Evolutionary conservation across 2,888 invertebrate genomes (phyloP).

Genomic region (Elegia similella): DNA sequence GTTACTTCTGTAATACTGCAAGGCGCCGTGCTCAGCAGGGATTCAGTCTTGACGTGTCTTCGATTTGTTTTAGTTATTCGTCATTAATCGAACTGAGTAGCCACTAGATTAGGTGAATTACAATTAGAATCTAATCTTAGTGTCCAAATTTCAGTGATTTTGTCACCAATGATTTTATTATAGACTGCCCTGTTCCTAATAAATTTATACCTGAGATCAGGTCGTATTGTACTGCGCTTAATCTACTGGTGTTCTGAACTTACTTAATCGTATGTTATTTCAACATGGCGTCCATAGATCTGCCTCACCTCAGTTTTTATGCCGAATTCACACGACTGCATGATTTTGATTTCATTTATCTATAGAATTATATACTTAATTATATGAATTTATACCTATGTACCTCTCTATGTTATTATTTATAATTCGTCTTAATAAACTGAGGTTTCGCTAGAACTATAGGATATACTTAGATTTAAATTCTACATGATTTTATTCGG

Average conservation of each 20-base stretch:
- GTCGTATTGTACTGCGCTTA: conserved; percentile 58
- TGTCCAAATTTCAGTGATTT: conserved; percentile 75
- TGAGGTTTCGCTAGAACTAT: conserved; percentile 55
- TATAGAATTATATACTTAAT: conserved; percentile 15
- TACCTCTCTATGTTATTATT: conserved; percentile 23
- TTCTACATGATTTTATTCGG: conserved; percentile 43
- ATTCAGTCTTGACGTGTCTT: conserved; percentile 66
- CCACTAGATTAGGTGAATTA: conserved; percentile 72
- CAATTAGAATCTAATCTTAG: conserved; percentile 46
- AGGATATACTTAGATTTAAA: conserved; percentile 52
- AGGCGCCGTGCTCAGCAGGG: conserved; percentile 16
- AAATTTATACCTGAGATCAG: conserved; percentile 54
- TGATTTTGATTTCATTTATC: conserved; percentile 30
- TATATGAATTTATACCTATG: conserved; percentile 27
- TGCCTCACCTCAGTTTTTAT: conserved; percentile 57
- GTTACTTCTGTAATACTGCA: conserved; percentile 26
- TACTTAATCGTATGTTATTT: conserved; percentile 30
- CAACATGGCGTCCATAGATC: conserved; percentile 38
- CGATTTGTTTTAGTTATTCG: conserved; percentile 56
- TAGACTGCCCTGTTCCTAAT: conserved; percentile 75
- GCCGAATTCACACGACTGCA: conserved; percentile 43
- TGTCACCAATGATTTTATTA: conserved; percentile 76
- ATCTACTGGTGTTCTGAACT: conserved; percentile 56
- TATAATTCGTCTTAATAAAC: conserved; percentile 47
- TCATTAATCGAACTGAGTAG: conserved; percentile 30